These are phyloP conservation scores for Beris chalybata DNA, from an alignment of 2,888 invertebrate species.

Conservation along the genomic window DNA sequence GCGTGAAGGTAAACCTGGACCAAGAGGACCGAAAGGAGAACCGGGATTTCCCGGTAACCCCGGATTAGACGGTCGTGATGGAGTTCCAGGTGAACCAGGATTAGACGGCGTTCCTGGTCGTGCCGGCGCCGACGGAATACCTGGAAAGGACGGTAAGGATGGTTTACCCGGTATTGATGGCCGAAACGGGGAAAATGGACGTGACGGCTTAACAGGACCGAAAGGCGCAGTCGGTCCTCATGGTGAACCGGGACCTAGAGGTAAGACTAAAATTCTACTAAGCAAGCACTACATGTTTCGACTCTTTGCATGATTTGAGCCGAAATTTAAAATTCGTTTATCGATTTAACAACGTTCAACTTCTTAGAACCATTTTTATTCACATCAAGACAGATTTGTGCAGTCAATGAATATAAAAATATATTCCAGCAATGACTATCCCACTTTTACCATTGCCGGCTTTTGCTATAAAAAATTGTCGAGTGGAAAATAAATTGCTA, in stretches of 20 bases:
- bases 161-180: conserved; percentile 58
- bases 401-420: no score
- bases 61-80: conserved; percentile 83
- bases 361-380: no score
- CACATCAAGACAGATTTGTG: no score
- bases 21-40: conserved; percentile 54
- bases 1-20: conserved; percentile 48
- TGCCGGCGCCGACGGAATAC: conserved; percentile 80
- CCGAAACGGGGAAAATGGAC: conserved; percentile 64
- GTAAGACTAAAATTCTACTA: conserved; percentile 50
- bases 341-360: conserved; percentile 20
- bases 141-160: conserved; percentile 72
- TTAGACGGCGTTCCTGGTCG: conserved; percentile 84
- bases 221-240: conserved; percentile 71
- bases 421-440: no score
- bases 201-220: conserved; percentile 63
- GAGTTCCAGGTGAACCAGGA: conserved; percentile 89
- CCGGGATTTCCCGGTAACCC: conserved; percentile 70
- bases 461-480: not conserved
- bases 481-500: conserved; percentile 6
- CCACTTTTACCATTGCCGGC: conserved; percentile 7
- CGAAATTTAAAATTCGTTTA: conserved; percentile 8
- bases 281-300: no score
- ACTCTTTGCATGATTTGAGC: not conserved
- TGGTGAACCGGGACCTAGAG: conserved; percentile 73